Conservation (phyloP, 2,113 vertebrate species). For the Bujurquina vittata region DNA sequence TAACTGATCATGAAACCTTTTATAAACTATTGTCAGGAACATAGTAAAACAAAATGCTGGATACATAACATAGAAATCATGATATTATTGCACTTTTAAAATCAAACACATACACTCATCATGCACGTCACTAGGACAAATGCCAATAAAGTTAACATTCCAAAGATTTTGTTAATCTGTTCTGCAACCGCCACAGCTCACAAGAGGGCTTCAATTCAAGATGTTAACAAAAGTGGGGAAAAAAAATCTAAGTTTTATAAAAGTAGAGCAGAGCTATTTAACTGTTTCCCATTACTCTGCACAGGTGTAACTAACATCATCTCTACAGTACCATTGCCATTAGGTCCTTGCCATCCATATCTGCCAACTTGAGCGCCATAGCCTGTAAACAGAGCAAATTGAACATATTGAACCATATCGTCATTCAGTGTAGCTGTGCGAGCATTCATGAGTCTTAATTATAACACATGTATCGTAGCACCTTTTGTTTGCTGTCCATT, state of each 20-base stretch:
- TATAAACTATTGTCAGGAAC: no score
- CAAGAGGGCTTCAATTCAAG: background rate
- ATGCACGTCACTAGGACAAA: no score
- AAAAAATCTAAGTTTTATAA: background rate
- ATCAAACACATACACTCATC: no score
- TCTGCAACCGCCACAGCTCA: background rate
- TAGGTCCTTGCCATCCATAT: slow-evolving; percentile 41
- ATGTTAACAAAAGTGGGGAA: background rate
- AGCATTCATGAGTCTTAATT: background rate
- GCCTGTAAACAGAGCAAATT: slow-evolving; percentile 30
- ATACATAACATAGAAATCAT: no score
- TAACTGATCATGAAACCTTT: background rate
- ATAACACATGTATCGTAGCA: background rate
- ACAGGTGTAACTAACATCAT: background rate
- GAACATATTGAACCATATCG: background rate
- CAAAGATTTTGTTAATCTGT: background rate
- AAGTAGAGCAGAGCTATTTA: background rate
- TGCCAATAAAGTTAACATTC: background rate
- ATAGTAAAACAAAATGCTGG: no score
- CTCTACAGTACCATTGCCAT: slow-evolving; percentile 49
- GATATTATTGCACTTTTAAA: no score
- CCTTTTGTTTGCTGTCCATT: slow-evolving; percentile 62
- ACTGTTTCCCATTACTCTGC: background rate
- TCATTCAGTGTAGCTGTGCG: background rate
- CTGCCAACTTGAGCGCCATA: slow-evolving; percentile 41